Evolutionary conservation across 92 coral and sea anemone species (phyloP).

Genomic region (Parazoanthus swiftii): DNA sequence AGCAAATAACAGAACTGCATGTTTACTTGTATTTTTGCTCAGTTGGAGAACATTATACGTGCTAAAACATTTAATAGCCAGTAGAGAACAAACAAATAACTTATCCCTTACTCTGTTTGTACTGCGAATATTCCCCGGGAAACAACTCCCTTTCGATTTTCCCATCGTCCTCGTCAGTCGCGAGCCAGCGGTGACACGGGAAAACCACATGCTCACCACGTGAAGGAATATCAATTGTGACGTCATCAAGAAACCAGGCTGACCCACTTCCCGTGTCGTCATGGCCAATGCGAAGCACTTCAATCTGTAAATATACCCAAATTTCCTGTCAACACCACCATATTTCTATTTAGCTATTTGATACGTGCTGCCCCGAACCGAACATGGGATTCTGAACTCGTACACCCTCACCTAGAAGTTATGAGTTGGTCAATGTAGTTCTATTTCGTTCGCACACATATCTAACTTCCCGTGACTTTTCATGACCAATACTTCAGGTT

Average conservation of each 20-base stretch:
- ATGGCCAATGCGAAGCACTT: conserved; percentile 89
- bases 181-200: conserved; percentile 98
- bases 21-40: too few relatives aligned
- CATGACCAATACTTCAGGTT: too few relatives aligned
- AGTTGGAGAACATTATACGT: background rate
- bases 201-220: conserved; percentile 90
- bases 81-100: too few relatives aligned
- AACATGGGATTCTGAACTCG: too few relatives aligned
- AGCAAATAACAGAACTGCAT: too few relatives aligned
- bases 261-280: conserved; percentile 85
- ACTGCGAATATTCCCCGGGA: conserved; percentile 65
- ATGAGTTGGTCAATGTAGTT: too few relatives aligned
- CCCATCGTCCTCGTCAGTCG: conserved; percentile 94
- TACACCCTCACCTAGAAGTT: too few relatives aligned
- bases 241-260: conserved; percentile 92
- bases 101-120: conserved; percentile 68
- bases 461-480: too few relatives aligned
- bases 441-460: too few relatives aligned
- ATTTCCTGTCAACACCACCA: background rate
- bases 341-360: background rate
- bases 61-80: background rate
- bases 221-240: conserved; percentile 87
- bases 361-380: too few relatives aligned
- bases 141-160: conserved; percentile 84
- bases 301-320: conserved; percentile 50